A percentile compares a stretch with the other conserved stretches of the same genome.
These are phyloP conservation scores for Bombus superbus DNA, from an alignment of 1,140 invertebrate genomes.

Conservation along the genomic window DNA sequence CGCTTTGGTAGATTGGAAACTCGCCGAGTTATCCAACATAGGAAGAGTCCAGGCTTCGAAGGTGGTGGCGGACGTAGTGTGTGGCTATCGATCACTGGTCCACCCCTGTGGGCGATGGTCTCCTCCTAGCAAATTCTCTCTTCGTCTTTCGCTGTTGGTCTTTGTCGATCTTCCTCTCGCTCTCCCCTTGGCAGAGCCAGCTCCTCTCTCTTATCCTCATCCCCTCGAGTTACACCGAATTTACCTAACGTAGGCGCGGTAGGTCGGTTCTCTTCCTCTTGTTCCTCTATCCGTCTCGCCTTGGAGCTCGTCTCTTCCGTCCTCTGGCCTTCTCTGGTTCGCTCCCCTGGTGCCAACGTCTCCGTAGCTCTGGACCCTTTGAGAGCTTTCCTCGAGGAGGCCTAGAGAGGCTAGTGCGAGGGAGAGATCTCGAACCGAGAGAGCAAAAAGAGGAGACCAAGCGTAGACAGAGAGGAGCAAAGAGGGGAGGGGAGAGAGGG, in stretches of 20 bases:
- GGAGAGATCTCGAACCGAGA: slow-evolving; percentile 17
- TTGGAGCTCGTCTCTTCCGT: slow-evolving; percentile 51
- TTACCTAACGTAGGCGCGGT: slow-evolving; percentile 79
- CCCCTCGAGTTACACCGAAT: slow-evolving; percentile 78
- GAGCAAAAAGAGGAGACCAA: slow-evolving; percentile 18
- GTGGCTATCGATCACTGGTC: slow-evolving; percentile 76
- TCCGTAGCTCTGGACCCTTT: slow-evolving; percentile 69
- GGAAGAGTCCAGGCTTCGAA: slow-evolving; percentile 68
- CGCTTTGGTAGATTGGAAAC: slow-evolving; percentile 38
- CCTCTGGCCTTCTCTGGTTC: slow-evolving; percentile 66
- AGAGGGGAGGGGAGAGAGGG: slow-evolving; percentile 16
- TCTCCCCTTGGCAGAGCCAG: slow-evolving; percentile 32
- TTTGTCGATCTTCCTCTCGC: slow-evolving; percentile 19
- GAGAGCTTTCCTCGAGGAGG: slow-evolving; percentile 62
- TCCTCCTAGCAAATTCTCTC: slow-evolving; percentile 64
- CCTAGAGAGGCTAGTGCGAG: slow-evolving; percentile 59
- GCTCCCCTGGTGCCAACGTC: slow-evolving; percentile 66
- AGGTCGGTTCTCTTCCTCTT: slow-evolving; percentile 66
- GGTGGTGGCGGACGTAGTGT: slow-evolving; percentile 70
- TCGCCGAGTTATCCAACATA: slow-evolving; percentile 51
- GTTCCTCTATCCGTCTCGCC: slow-evolving; percentile 53
- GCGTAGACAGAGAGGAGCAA: background rate
- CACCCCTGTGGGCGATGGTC: slow-evolving; percentile 69
- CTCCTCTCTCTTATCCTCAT: slow-evolving; percentile 67
- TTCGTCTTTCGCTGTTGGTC: slow-evolving; percentile 24